These are phyloP conservation scores for Halichoerus grypus DNA, from an alignment of 2,113 vertebrate genomes.

Conservation along the genomic window DNA sequence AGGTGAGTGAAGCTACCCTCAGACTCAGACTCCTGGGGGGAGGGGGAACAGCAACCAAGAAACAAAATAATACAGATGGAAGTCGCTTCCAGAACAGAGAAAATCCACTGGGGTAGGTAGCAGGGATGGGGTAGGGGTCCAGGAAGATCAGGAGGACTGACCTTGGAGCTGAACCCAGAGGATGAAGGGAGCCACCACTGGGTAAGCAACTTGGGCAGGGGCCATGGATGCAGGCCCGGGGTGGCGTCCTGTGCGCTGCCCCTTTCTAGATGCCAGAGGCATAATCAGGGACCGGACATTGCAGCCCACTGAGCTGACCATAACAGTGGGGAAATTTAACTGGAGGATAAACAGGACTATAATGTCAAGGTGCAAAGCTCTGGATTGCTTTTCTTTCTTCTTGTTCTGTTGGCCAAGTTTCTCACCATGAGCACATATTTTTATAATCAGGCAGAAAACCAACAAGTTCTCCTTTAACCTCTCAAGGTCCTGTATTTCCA, in stretches of 20 bases:
- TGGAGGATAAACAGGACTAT: too few relatives aligned
- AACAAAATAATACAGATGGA: background rate
- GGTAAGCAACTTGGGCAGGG: rapidly evolving
- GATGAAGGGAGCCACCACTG: background rate
- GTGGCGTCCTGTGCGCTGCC: background rate
- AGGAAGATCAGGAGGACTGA: background rate
- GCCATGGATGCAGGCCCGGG: rapidly evolving
- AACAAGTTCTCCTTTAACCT: background rate
- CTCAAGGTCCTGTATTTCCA: background rate
- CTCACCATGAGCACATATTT: background rate
- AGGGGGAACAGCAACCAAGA: background rate
- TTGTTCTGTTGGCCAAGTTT: background rate
- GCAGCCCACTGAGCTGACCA: background rate
- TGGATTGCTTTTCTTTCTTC: background rate
- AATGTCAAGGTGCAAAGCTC: background rate
- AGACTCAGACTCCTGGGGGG: background rate
- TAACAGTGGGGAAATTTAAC: background rate
- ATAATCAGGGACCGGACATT: background rate
- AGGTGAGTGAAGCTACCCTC: background rate
- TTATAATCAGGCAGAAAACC: background rate
- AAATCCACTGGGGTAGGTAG: background rate
- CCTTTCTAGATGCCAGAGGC: background rate
- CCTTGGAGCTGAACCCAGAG: background rate
- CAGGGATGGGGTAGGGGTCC: background rate
- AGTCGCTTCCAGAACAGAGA: background rate